phyloP scores from a whole-genome alignment of 2,888 invertebrate species.

The Nemurella pictetii region DNA sequence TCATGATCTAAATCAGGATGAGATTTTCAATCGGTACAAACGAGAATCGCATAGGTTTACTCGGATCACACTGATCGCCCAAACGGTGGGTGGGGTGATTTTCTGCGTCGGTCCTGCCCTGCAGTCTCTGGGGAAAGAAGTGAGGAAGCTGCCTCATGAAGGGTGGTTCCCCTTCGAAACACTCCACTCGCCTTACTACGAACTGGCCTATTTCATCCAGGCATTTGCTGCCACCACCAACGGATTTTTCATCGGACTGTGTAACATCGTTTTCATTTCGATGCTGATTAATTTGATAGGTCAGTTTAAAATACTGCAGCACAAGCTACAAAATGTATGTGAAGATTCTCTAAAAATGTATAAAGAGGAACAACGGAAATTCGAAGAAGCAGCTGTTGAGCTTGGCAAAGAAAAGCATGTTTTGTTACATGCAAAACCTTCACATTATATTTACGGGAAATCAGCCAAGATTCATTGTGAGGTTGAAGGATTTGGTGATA shows the following conservation, averaged over 20 bases:
- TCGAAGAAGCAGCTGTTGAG: neutral
- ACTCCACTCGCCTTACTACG: neutral
- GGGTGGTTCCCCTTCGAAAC: neutral
- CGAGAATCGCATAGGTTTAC: neutral
- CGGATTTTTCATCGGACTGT: neutral
- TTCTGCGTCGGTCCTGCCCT: neutral
- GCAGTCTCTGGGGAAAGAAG: neutral
- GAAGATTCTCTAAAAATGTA: neutral
- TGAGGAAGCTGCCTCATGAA: neutral
- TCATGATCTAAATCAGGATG: neutral
- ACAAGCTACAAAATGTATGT: neutral
- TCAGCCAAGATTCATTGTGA: no score
- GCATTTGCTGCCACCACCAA: neutral
- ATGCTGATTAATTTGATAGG: neutral
- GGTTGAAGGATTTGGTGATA: no score
- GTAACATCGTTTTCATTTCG: neutral
- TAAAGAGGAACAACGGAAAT: neutral
- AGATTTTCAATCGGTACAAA: neutral
- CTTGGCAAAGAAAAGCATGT: neutral
- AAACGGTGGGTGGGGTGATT: neutral
- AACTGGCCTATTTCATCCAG: neutral
- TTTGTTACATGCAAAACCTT: neutral
- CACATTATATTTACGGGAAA: neutral
- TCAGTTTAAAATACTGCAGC: no score
- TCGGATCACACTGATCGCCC: no score